Base-by-base conservation (phyloP, 2,888 invertebrate genomes). In the Calephelis perditalis region DNA sequence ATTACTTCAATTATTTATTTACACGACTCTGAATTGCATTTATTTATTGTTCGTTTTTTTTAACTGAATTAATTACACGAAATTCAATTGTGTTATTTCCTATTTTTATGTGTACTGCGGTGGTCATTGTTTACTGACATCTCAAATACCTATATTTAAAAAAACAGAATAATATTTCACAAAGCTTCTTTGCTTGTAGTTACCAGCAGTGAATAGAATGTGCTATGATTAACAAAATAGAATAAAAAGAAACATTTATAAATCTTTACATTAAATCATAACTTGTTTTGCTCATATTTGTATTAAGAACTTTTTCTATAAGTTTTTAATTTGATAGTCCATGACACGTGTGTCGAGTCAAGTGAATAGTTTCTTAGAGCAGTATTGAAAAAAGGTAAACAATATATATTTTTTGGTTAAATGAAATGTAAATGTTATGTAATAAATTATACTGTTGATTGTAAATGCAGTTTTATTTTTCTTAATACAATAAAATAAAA, bases 381-480 rank as follows among this genome's bases (percentile, higher is more conserved):
- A 88, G 86, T 88, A 87, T 86, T 87, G 84, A 74, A 68, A 81
- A 71, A 65, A 66, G 81, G 71, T 84, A 86, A 86, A 86, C 86
- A 87, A 88, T 87, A 73, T 75, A 70, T 78, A 80, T 84, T 80
- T 83, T 75, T 86, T 86, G 84, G 81, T 86, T 87, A 82, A 80
- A 78, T 72, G 78, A 78, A 80, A 79, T 86, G 80, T 84, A 85
- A 84, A 84, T 86, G 85, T 89, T 86, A 86, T 86, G 84, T 81
- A 86, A 85, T 84, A 85, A 86, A 89, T 83, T 87, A 86, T 86
- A 89, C 84, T 88, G 90, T 89, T 90, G 86, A 82, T 86, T 87
- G 81, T 86, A 84, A 70, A 71, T 70, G 62, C 66, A 66, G 64
- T 73, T 73, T 77, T 73, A 67, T 71, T 73, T 63, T 70, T 70